These are phyloP conservation scores for Balaenoptera acutorostrata DNA, from an alignment of 2,113 vertebrate species.

Conservation along the genomic window DNA sequence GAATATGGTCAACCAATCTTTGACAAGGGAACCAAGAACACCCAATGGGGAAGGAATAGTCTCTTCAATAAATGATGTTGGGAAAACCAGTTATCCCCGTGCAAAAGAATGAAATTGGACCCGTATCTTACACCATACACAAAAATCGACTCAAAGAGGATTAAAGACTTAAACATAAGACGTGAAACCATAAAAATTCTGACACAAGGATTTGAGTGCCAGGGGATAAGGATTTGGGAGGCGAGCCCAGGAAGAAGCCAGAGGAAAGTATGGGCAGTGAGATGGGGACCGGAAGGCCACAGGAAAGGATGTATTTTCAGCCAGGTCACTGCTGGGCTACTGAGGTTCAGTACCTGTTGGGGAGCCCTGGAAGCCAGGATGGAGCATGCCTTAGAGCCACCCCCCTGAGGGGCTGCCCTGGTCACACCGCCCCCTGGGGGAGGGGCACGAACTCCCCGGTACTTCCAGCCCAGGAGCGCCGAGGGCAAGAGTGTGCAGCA, in stretches of 20 bases:
- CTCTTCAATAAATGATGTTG: neutral
- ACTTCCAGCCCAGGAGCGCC: neutral
- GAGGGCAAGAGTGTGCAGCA: rapidly evolving
- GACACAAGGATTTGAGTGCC: neutral
- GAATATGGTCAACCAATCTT: neutral
- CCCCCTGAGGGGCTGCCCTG: neutral
- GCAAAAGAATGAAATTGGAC: neutral
- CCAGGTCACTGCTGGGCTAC: neutral
- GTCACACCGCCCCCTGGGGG: neutral
- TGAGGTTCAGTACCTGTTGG: neutral
- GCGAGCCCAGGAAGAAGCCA: neutral
- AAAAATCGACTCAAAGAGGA: neutral
- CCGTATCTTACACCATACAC: neutral
- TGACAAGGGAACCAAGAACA: neutral
- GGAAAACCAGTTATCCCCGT: too few relatives aligned
- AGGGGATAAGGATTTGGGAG: neutral
- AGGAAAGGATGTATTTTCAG: neutral
- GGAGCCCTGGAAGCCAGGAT: neutral
- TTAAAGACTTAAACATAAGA: neutral
- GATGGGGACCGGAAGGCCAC: neutral
- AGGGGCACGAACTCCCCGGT: rapidly evolving
- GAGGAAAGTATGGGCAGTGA: neutral
- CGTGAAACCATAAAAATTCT: neutral
- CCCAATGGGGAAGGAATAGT: too few relatives aligned
- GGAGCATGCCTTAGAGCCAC: neutral